Evolutionary conservation across 2,888 invertebrate species (phyloP).

Genomic region (Elysia crispata): DNA sequence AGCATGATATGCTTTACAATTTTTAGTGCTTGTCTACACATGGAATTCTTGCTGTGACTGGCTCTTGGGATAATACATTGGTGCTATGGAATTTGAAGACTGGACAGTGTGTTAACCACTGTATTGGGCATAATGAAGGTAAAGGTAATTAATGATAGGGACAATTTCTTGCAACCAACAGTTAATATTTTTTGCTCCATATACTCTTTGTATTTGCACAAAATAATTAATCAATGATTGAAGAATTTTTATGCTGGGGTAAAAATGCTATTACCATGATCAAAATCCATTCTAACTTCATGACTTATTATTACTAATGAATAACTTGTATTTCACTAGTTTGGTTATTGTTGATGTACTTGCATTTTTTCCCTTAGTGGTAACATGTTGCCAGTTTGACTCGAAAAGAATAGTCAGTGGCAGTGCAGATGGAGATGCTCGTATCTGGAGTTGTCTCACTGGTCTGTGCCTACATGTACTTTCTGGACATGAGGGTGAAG

Average conservation of each 20-base stretch:
- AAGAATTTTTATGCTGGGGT: too few relatives aligned
- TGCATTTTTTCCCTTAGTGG: constrained; percentile 56
- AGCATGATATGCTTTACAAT: too few relatives aligned
- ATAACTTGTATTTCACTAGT: too few relatives aligned
- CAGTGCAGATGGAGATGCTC: constrained; percentile 66
- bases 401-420: constrained; percentile 67
- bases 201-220: too few relatives aligned
- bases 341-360: too few relatives aligned
- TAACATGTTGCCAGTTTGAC: constrained; percentile 70
- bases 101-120: constrained; percentile 58
- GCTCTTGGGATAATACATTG: constrained; percentile 71
- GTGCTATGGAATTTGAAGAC: constrained; percentile 69
- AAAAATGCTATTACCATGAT: too few relatives aligned
- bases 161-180: too few relatives aligned
- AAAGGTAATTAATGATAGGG: neutral
- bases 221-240: too few relatives aligned
- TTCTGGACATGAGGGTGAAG: constrained; percentile 65
- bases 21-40: constrained; percentile 65
- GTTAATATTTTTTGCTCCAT: too few relatives aligned
- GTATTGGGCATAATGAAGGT: constrained; percentile 72
- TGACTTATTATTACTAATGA: too few relatives aligned
- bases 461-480: constrained; percentile 63
- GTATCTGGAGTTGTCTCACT: constrained; percentile 64
- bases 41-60: constrained; percentile 65
- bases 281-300: too few relatives aligned